Evolutionary conservation across 2,113 vertebrate species (phyloP), one percentile per base, ranked within the genome.

Genomic region (Chionis minor): DNA sequence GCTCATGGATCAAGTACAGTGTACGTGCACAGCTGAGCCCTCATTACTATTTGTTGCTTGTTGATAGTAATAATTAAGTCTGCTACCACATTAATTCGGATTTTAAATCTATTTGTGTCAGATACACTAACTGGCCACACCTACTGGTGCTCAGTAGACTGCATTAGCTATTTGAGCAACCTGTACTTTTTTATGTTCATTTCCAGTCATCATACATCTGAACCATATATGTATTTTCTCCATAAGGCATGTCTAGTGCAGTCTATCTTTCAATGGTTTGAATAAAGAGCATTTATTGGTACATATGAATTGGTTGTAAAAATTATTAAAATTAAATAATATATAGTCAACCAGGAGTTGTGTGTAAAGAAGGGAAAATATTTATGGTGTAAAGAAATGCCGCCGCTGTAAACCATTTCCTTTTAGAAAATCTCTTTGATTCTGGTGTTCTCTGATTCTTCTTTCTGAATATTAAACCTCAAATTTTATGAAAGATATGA

Each of bases 21-120:
- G 2, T 40, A 45, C 0, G 0, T n/a, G 30, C 26, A 47, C 9
- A 77, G 14, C 59, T 52, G 27, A 86, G 27, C 21, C 13, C 9
- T 88, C 1, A 0, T 84, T 71, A 45, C 22, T 74, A 8, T 63
- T 49, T 88, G 47, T 63, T 67, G 16, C 18, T 84, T 65, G 6
- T 47, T 86, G 49, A 33, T n/a, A 52, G 33, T 49, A 61, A 24
- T 33, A 33, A 69, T 80, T 77, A 49, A 61, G 6, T 81, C 72
- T 73, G 8, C 30, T 51, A 42, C 44, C 10, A 35, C 14, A 40
- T 83, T 70, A 45, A 81, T 75, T 72, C 84, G 7, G 21, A 56
- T 67, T 92, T 92, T 88, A 71, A 58, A 81, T 22, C 27, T 40
- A 6, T 54, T 77, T 40, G 9, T 23, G 86, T 86, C 58, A 47